A percentile compares a stretch with the other conserved stretches of the same genome.
Evolutionary conservation across 1,140 invertebrate genomes (phyloP).

Genomic region (Drosophila elegans): DNA sequence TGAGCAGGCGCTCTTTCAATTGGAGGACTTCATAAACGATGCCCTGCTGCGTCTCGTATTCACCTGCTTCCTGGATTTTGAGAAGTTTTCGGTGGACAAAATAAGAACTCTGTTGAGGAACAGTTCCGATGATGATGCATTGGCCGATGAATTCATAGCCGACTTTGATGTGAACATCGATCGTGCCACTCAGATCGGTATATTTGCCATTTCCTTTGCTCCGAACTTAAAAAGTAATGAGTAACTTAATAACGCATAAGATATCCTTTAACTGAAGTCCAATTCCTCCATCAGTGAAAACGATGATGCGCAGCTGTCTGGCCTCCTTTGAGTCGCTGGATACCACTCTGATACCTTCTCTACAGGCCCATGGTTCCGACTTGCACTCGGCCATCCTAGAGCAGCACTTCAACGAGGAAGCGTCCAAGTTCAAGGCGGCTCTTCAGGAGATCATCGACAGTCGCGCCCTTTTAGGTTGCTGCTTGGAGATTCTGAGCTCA

Average conservation of each 20-base stretch:
- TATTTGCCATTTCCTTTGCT: conserved; percentile 75
- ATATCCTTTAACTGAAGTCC: neutral
- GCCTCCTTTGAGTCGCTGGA: conserved; percentile 82
- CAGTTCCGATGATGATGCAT: conserved; percentile 35
- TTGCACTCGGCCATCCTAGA: conserved; percentile 73
- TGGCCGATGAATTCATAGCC: conserved; percentile 74
- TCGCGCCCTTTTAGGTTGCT: conserved; percentile 62
- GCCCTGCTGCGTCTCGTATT: conserved; percentile 71
- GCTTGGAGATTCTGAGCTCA: conserved; percentile 55
- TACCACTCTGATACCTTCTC: conserved; percentile 72
- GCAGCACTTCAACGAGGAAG: conserved; percentile 79
- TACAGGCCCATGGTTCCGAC: conserved; percentile 56
- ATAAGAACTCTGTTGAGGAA: conserved; percentile 56
- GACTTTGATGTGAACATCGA: conserved; percentile 84
- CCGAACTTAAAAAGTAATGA: conserved; percentile 63
- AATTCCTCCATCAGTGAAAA: conserved; percentile 58
- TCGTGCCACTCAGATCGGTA: conserved; percentile 75
- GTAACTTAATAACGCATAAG: neutral
- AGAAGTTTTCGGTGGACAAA: conserved; percentile 74
- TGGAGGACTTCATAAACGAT: conserved; percentile 79
- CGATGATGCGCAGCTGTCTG: conserved; percentile 72
- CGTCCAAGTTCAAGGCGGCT: conserved; percentile 65
- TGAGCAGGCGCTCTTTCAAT: conserved; percentile 65
- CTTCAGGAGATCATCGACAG: conserved; percentile 77
- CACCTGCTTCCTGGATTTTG: conserved; percentile 74